Evolutionary conservation across 2,888 invertebrate genomes (phyloP).

Genomic region (Dicyrtoma fusca): DNA sequence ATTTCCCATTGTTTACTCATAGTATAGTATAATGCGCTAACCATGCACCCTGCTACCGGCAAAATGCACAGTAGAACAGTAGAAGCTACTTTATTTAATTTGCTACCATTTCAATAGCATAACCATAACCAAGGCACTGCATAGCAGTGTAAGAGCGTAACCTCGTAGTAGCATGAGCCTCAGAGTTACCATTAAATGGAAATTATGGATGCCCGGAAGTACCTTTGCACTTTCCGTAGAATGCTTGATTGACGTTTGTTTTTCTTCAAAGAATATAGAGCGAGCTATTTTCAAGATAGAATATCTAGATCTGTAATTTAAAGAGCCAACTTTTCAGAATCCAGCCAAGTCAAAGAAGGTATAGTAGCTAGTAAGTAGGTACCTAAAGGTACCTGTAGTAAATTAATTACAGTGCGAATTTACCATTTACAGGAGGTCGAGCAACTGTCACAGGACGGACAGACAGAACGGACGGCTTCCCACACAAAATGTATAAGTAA

Average conservation of each 20-base stretch:
- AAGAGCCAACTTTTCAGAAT: too few relatives aligned
- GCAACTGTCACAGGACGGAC: too few relatives aligned
- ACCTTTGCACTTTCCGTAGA: constrained; percentile 14
- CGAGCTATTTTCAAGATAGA: background rate
- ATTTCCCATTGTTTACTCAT: too few relatives aligned
- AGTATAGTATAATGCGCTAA: too few relatives aligned
- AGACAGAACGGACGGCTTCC: background rate
- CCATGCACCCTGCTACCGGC: too few relatives aligned
- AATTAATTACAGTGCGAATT: background rate
- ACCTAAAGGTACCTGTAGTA: background rate
- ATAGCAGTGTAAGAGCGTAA: background rate
- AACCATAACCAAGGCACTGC: background rate
- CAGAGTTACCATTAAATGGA: background rate
- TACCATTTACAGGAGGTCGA: background rate
- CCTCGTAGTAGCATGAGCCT: background rate
- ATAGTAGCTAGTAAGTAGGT: background rate
- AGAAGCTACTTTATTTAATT: background rate
- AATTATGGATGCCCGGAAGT: constrained; percentile 30
- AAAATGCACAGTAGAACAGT: background rate
- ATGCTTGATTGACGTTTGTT: background rate
- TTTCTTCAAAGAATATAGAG: background rate
- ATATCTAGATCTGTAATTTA: too few relatives aligned
- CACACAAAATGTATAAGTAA: background rate
- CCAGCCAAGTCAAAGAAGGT: background rate
- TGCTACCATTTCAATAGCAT: background rate